Conservation (phyloP, 2,888 invertebrate genomes). For the Drosophila affinis region DNA sequence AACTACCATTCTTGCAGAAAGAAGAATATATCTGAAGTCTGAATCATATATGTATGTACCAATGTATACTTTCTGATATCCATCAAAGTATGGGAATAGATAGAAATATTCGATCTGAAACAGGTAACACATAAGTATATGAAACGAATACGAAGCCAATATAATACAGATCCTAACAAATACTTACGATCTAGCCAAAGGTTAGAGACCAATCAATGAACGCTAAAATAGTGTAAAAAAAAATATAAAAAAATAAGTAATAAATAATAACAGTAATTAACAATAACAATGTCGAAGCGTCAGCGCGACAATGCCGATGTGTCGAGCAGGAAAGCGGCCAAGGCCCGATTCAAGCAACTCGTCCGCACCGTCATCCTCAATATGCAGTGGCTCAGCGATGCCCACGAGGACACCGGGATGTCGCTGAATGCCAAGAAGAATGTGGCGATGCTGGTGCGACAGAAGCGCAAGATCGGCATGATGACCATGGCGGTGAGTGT, state of each 20-base stretch:
- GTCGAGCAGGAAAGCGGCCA: conserved; percentile 10
- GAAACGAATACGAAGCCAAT: not conserved
- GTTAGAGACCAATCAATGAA: not conserved
- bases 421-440: conserved; percentile 63
- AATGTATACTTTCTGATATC: not conserved
- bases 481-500: conserved; percentile 58
- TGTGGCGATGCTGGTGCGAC: conserved; percentile 60
- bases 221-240: too few relatives aligned
- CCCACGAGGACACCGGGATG: conserved; percentile 44
- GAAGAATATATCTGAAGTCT: too few relatives aligned
- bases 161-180: not conserved
- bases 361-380: conserved; percentile 49
- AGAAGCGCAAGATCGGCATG: conserved; percentile 65
- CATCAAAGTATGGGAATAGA: not conserved
- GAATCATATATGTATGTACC: not conserved
- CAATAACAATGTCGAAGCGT: conserved; percentile 20
- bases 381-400: conserved; percentile 50
- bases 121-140: not conserved
- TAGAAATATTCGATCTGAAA: not conserved
- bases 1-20: too few relatives aligned
- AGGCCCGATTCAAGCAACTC: conserved; percentile 51
- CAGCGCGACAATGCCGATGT: conserved; percentile 22
- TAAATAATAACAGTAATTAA: too few relatives aligned
- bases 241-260: too few relatives aligned
- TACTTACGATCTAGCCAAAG: not conserved